These are phyloP conservation scores for Anabacerthia variegaticeps DNA, from an alignment of 2,797 vertebrate species.

Conservation along the genomic window DNA sequence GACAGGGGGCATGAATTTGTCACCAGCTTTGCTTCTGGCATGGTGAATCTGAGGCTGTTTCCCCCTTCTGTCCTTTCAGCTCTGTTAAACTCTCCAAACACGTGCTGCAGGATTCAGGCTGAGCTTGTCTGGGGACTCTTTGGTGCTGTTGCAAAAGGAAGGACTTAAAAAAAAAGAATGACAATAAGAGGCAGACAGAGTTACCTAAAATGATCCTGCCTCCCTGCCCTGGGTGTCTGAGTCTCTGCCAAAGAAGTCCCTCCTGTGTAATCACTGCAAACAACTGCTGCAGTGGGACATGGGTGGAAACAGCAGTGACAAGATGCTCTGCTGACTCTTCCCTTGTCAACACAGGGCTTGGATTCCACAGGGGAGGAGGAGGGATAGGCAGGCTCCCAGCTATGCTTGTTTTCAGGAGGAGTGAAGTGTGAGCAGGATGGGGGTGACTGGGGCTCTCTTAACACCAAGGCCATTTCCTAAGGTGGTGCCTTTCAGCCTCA, in stretches of 20 bases:
- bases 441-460: too few species aligned
- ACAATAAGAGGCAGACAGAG: not conserved
- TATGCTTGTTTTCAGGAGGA: not conserved
- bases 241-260: not conserved
- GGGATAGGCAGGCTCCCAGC: not conserved
- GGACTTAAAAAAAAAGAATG: rapidly evolving
- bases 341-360: not conserved
- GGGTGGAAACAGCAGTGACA: not conserved
- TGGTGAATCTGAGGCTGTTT: not conserved
- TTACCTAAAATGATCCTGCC: not conserved
- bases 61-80: not conserved
- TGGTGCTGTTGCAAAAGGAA: not conserved
- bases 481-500: not conserved
- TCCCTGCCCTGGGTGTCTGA: not conserved
- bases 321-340: not conserved
- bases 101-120: not conserved
- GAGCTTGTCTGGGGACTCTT: not conserved
- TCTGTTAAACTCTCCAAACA: not conserved
- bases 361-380: not conserved
- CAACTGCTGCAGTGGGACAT: not conserved
- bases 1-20: not conserved
- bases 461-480: rapidly evolving
- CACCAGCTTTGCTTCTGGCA: not conserved
- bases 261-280: not conserved
- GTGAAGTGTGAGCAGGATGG: not conserved